Percentiles rank a stretch among this genome's conserved stretches.
phyloP scores from a whole-genome alignment of 2,888 invertebrate genomes.

The Melinaea marsaeus region DNA sequence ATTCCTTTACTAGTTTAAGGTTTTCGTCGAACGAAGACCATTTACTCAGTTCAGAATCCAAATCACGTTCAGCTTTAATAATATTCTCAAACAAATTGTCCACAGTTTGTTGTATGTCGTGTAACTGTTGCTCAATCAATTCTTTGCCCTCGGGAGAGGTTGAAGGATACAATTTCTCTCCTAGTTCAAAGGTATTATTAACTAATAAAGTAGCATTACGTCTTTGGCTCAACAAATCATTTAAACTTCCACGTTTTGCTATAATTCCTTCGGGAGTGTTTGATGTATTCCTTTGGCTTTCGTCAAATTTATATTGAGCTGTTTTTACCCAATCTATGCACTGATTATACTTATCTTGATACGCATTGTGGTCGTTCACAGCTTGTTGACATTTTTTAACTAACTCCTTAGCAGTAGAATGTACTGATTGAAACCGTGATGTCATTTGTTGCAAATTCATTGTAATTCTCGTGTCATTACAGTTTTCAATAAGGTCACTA shows the following conservation, averaged over 20 bases:
- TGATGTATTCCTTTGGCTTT: conserved; percentile 80
- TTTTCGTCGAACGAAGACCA: conserved; percentile 96
- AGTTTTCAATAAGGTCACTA: conserved; percentile 89
- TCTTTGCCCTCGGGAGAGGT: conserved; percentile 93
- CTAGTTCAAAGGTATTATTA: conserved; percentile 90
- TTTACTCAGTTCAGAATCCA: conserved; percentile 89
- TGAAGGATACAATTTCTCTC: conserved; percentile 91
- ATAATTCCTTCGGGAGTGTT: conserved; percentile 83
- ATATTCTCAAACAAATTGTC: conserved; percentile 89
- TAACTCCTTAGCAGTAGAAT: conserved; percentile 92
- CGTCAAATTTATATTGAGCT: conserved; percentile 84
- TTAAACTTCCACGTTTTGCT: conserved; percentile 82
- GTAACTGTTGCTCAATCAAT: conserved; percentile 87
- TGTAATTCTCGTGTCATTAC: conserved; percentile 91
- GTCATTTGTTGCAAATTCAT: conserved; percentile 93
- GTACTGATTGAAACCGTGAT: conserved; percentile 92
- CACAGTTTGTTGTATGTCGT: conserved; percentile 89
- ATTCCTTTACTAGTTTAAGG: conserved; percentile 85
- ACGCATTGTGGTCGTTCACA: conserved; percentile 87
- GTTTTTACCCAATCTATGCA: conserved; percentile 88
- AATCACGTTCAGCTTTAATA: conserved; percentile 85
- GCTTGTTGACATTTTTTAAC: conserved; percentile 95
- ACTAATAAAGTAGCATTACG: conserved; percentile 85
- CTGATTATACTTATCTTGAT: conserved; percentile 89
- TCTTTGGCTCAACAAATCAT: conserved; percentile 86